Percentiles rank a stretch among this genome's conserved stretches.
phyloP scores from a whole-genome alignment of 2,113 vertebrate species.

The Oxyura jamaicensis region DNA sequence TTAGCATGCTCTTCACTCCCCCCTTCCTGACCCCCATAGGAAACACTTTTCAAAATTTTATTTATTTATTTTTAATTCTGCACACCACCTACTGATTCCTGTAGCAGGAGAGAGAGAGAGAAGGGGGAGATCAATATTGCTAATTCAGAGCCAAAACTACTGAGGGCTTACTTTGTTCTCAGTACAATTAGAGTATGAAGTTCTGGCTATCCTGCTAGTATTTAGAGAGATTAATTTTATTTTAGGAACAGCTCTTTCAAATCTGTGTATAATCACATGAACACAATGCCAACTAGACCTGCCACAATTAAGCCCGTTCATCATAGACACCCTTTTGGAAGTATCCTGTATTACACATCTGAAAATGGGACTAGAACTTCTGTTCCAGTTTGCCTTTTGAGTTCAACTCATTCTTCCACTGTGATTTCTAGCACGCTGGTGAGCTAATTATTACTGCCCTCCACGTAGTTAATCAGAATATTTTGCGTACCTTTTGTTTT shows the following conservation, averaged over 20 bases:
- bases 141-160: slow-evolving; percentile 41
- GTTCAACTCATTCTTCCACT: neutral
- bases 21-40: neutral
- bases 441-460: slow-evolving; percentile 25
- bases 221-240: slow-evolving; percentile 54
- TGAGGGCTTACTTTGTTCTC: slow-evolving; percentile 39
- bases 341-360: neutral
- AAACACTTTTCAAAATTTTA: neutral
- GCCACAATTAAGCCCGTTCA: slow-evolving; percentile 28
- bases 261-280: slow-evolving; percentile 61
- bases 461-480: neutral
- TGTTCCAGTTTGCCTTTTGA: neutral
- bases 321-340: slow-evolving; percentile 19
- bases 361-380: neutral
- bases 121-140: slow-evolving; percentile 26
- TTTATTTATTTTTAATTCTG: neutral
- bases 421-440: neutral
- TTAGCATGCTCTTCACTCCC: neutral
- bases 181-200: slow-evolving; percentile 11
- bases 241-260: slow-evolving; percentile 58
- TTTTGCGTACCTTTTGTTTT: neutral
- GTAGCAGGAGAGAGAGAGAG: neutral
- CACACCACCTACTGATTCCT: slow-evolving; percentile 40
- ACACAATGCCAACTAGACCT: slow-evolving; percentile 42
- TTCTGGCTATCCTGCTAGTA: slow-evolving; percentile 9